Conservation (phyloP, 1,140 invertebrate species). For the Zaprionus ornatus region DNA sequence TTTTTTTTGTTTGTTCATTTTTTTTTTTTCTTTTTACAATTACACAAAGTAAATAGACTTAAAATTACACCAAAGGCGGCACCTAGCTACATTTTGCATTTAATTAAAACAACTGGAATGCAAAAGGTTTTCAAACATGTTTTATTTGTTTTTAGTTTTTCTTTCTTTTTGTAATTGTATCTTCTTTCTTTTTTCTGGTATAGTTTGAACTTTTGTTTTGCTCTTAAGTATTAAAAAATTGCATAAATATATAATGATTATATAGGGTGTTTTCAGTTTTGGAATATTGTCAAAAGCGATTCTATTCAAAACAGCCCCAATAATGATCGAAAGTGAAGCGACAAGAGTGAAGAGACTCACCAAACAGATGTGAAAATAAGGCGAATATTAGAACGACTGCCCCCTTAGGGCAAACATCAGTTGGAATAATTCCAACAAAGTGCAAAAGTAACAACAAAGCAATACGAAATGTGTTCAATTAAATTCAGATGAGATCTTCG, state of each 20-base stretch:
- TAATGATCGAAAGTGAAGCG: conserved; percentile 18
- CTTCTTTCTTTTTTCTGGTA: neutral
- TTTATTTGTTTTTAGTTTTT: conserved; percentile 55
- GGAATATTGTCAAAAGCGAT: conserved; percentile 12
- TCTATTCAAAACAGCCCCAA: conserved; percentile 7
- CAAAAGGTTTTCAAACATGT: conserved; percentile 75
- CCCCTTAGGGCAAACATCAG: neutral
- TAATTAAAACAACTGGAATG: conserved; percentile 81
- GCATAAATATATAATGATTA: conserved; percentile 27
- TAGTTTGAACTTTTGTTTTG: conserved; percentile 20
- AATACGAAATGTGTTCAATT: neutral
- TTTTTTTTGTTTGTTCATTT: conserved; percentile 14
- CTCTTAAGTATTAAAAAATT: conserved; percentile 30
- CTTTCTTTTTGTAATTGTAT: conserved; percentile 5
- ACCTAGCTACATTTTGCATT: conserved; percentile 68
- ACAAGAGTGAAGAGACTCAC: conserved; percentile 30
- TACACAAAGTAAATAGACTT: conserved; percentile 56
- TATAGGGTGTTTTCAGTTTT: conserved; percentile 24
- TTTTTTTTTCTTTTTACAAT: conserved; percentile 49
- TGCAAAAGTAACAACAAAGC: neutral
- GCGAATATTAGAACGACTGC: conserved; percentile 13
- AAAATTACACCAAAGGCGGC: conserved; percentile 76
- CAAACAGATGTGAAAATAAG: conserved; percentile 19
- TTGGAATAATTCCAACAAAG: conserved; percentile 13
- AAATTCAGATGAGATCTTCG: neutral